Evolutionary conservation across 2,797 vertebrate species (phyloP), one percentile per base, ranked within the genome.

Genomic region (Pangasius krempfi): DNA sequence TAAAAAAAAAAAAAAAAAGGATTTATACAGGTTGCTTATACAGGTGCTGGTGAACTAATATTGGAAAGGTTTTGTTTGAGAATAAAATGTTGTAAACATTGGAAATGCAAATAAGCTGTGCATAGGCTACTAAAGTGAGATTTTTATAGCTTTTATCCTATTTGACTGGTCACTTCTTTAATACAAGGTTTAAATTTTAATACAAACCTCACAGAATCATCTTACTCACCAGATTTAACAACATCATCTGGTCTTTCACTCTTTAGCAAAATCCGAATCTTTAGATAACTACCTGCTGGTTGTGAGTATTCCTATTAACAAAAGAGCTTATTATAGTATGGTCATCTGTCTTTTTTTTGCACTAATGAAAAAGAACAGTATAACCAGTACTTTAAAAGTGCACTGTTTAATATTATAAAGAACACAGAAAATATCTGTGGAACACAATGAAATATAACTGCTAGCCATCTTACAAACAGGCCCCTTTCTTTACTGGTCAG

Each of bases 251-350:
- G 88, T 82, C 93, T 93, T 85, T 90, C 88, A 52, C 94, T 94
- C 94, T 91, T 96, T 94, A 98, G 92, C 91, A 99, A 96, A 91
- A 99, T 97, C 95, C 95, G 95, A 89, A 97, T 94, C 95, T 97
- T 98, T 92, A 99, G 92, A 94, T 96, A 97, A 92, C 97, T 87
- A 2, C 98, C 98, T 91, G 94, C 94, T 87, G 95, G 93, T 81
- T 96, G 96, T 80, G 95, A 90, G 90, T 93, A 91, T 92, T 97
- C 97, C 98, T 99, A 93, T 72, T 50, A 79, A 25, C 6, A 79
- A 84, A 66, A 40, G 4, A 82, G 8, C 0, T 44, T 82, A 82
- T 27, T 44, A 27, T 44, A 37, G 10, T 33, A 79, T 25, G 1
- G 30, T 10, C 18, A 80, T 1, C 27, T 30, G n/a, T 56, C 16